Evolutionary conservation across 2,113 vertebrate genomes (phyloP), one percentile per base, ranked within the genome.

Genomic region (Craseonycteris thonglongyai): DNA sequence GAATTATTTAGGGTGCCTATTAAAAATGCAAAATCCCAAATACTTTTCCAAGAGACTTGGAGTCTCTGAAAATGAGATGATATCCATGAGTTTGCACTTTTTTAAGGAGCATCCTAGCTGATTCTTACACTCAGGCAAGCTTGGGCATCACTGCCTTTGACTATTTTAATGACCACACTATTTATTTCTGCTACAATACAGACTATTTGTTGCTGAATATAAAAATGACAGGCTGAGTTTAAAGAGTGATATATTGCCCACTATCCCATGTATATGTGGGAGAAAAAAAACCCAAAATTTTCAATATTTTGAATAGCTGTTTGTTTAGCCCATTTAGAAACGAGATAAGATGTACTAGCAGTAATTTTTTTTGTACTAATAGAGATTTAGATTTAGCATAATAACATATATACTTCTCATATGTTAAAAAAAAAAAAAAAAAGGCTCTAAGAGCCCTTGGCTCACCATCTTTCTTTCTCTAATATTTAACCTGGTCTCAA

Each of bases 11-110:
- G 22, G n/a, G 24, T 30, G 28, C 18, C 63, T 87, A 63, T 16
- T 82, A 78, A 81, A 95, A 71, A 49, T 76, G 22, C 86, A 75
- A 76, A 58, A 45, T 90, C 82, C 6, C 18, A 87, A 96, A 86
- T 16, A 65, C 38, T 22, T 6, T 19, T 56, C 12, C 75, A 71
- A 18, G 78, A 93, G 14, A 76, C 3, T 63, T 16, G 90, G 59
- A 59, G 42, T 74, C 65, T 74, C 7, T 76, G 59, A 69, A 93
- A 47, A 12, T 93, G 49, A 10, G 8, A 81, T 63, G 19, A 69
- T 51, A 40, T 10, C 56, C 28, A 69, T 8, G 16, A 49, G 16
- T 75, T 2, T 35, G 15, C 45, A 76, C 81, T 74, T 59, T 93
- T 93, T 82, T 86, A 61, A 86, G 4, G 33, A 90, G 38, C 51